Percentiles rank a stretch among this genome's conserved stretches.
These are phyloP conservation scores for Aurelia coerulea DNA, from an alignment of 30 jellyfish, hydroid and myxozoan genomes.

Conservation along the genomic window DNA sequence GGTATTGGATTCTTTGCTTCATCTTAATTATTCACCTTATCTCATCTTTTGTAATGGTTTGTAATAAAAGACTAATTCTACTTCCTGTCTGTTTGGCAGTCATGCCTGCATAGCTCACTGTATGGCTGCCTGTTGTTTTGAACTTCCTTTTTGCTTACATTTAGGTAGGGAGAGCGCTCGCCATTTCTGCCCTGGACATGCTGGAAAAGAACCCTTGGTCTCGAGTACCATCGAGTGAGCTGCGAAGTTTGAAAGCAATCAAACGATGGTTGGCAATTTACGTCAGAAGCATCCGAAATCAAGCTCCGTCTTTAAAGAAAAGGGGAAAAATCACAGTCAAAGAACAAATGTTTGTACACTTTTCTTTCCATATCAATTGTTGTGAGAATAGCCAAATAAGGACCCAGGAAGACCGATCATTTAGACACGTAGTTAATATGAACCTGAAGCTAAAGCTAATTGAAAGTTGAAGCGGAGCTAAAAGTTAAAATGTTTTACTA, in stretches of 20 bases:
- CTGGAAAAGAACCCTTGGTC: constrained; percentile 78
- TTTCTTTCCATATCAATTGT: too few relatives aligned
- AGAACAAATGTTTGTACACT: constrained; percentile 3
- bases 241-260: constrained; percentile 44
- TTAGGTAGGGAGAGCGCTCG: constrained; percentile 85
- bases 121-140: too few relatives aligned
- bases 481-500: too few relatives aligned
- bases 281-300: constrained; percentile 43
- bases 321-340: neutral
- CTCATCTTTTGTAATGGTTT: neutral
- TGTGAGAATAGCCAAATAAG: too few relatives aligned
- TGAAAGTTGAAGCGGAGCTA: too few relatives aligned
- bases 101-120: too few relatives aligned
- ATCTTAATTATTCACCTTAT: neutral
- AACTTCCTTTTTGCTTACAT: neutral
- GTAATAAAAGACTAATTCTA: neutral
- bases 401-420: too few relatives aligned
- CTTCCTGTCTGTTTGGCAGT: too few relatives aligned
- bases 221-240: constrained; percentile 69
- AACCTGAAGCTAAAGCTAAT: too few relatives aligned
- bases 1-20: constrained; percentile 43
- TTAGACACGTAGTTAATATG: too few relatives aligned
- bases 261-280: constrained; percentile 60
- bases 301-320: neutral
- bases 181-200: constrained; percentile 76